Conservation (phyloP, 2,113 vertebrate species). For the Nesoenas mayeri region DNA sequence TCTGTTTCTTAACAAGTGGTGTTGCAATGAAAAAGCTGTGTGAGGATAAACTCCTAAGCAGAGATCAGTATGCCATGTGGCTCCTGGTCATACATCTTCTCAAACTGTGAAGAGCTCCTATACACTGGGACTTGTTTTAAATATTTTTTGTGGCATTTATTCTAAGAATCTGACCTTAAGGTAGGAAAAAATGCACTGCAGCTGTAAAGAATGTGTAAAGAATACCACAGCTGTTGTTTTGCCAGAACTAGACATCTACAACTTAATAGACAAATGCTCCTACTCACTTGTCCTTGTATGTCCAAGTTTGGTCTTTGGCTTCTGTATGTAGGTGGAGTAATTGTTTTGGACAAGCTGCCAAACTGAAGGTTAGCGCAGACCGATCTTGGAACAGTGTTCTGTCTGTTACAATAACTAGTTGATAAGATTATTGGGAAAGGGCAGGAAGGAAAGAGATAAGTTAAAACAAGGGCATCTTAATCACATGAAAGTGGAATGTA, state of each 20-base stretch:
- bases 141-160: neutral
- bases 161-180: neutral
- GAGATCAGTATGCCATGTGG: neutral
- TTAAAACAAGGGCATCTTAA: neutral
- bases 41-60: neutral
- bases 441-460: conserved; percentile 8
- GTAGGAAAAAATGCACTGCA: neutral
- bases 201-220: neutral
- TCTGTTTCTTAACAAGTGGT: neutral
- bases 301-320: conserved; percentile 12
- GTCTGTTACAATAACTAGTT: neutral
- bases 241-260: neutral
- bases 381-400: neutral
- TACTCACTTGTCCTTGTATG: conserved; percentile 22
- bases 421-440: conserved; percentile 8
- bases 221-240: conserved; percentile 21
- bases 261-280: neutral
- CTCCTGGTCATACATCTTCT: neutral
- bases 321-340: neutral
- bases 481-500: neutral
- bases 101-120: neutral
- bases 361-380: conserved; percentile 19
- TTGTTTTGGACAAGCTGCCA: conserved; percentile 18
- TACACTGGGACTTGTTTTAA: neutral
- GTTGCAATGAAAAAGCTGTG: neutral